Evolutionary conservation across 2,797 vertebrate genomes (phyloP).

Genomic region (Pipistrellus kuhlii): DNA sequence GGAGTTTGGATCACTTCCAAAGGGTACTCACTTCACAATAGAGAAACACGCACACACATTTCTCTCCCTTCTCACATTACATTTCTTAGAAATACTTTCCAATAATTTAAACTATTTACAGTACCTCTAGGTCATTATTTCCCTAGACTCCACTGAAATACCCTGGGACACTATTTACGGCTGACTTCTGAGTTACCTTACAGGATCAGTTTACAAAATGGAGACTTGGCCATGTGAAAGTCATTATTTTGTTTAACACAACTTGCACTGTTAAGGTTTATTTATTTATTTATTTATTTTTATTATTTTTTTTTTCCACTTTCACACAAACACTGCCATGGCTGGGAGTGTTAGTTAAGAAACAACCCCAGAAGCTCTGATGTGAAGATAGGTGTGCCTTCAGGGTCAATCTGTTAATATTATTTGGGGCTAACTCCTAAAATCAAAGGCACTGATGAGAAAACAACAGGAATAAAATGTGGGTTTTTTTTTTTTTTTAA

Average conservation of each 20-base stretch:
- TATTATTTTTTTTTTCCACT: conserved; percentile 56
- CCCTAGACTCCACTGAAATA: conserved; percentile 83
- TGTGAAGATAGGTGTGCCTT: conserved; percentile 67
- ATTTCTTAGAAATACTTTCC: conserved; percentile 85
- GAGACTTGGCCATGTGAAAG: conserved; percentile 84
- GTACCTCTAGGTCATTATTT: conserved; percentile 85
- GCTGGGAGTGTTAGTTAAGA: conserved; percentile 69
- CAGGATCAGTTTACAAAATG: conserved; percentile 86
- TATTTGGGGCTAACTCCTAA: conserved; percentile 52
- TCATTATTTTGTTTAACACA: conserved; percentile 82
- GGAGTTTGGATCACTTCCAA: conserved; percentile 83
- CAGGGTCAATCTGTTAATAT: conserved; percentile 73
- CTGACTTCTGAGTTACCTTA: conserved; percentile 85
- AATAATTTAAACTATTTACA: conserved; percentile 88
- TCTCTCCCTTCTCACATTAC: conserved; percentile 80
- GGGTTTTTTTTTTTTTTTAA: not conserved
- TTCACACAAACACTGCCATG: conserved; percentile 75
- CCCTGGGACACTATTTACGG: conserved; percentile 84
- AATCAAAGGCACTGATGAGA: conserved; percentile 18
- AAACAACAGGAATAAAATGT: not conserved
- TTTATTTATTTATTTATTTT: conserved; percentile 33
- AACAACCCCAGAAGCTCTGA: conserved; percentile 75
- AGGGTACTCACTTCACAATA: conserved; percentile 74
- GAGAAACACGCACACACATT: not conserved
- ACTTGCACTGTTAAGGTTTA: conserved; percentile 71